Base-by-base conservation (phyloP, 2,888 invertebrate genomes). In the Seira sanloemensis region DNA sequence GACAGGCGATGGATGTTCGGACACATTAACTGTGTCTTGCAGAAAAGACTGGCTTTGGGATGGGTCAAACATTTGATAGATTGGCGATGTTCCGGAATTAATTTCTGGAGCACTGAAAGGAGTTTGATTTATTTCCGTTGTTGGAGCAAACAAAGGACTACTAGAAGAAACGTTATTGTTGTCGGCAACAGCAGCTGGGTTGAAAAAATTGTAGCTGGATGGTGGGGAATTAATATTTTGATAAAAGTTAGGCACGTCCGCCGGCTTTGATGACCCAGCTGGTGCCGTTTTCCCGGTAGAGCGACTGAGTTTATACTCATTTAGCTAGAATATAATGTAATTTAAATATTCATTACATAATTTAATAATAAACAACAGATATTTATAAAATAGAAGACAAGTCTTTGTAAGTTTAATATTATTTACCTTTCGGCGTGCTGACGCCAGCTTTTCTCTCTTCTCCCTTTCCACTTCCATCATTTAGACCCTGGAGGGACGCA, bases 391-490 rank as follows among this genome's bases (percentile, higher is more conserved):
- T 71, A 72, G 1, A 62, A n/a, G 24, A 58, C 50, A 58, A 18
- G 54, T 58, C 9, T 58, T 18, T 12, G 1, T 12, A 72, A 23
- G 4, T 27, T 21, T 9, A 16, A 26, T 68, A 58, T 46, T 68
- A 18, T 16, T 21, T 66, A 86, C 86, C 83, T 86, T 86, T 72
- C 73, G 75, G 1, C 86, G 23, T 62, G 86, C 86, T 5, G 86
- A 23, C 12, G 79, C 78, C 16, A 86, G 54, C 25, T 84, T 83
- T 21, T 86, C 79, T 16, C 67, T 75, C 66, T 82, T 81, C 27
- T 86, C 85, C 73, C 37, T 78, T n/a, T 84, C 78, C 50, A 12
- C 23, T 23, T 84, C 74, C 77, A 83, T 78, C 9, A 23, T 73
- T 27, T 4, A 24, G 19, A n/a, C 5, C 12, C 62, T n/a, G n/a